phyloP scores from a whole-genome alignment of 64 coral and sea anemone species.

The Platygyra sinensis region DNA sequence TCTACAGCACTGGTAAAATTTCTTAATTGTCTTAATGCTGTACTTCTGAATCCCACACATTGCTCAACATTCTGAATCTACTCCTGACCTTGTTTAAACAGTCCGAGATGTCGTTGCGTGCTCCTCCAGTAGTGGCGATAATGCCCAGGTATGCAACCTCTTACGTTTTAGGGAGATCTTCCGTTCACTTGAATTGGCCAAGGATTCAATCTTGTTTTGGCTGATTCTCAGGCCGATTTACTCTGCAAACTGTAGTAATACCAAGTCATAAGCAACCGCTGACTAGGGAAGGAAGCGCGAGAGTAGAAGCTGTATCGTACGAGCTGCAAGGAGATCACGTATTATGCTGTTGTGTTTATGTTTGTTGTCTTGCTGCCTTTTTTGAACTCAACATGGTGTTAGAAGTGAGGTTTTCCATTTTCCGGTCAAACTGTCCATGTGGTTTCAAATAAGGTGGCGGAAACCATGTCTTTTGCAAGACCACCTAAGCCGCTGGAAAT shows the following conservation, averaged over 20 bases:
- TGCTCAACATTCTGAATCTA: background rate
- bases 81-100: background rate
- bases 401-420: background rate
- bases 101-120: background rate
- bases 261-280: too few relatives aligned
- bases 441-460: slow-evolving; percentile 33
- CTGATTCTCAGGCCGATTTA: too few relatives aligned
- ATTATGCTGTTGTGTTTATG: background rate
- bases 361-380: background rate
- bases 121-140: background rate
- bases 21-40: background rate
- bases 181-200: slow-evolving; percentile 13
- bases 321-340: too few relatives aligned
- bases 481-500: slow-evolving; percentile 33
- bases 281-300: too few relatives aligned
- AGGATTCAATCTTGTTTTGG: too few relatives aligned
- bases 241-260: too few relatives aligned
- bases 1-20: background rate
- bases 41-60: background rate
- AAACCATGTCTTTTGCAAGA: slow-evolving; percentile 16
- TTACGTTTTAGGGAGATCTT: background rate
- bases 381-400: background rate
- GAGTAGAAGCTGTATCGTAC: too few relatives aligned
- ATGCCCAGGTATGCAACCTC: background rate
- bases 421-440: background rate